phyloP scores from a whole-genome alignment of 2,797 vertebrate genomes.

The Jordanella pulchra region DNA sequence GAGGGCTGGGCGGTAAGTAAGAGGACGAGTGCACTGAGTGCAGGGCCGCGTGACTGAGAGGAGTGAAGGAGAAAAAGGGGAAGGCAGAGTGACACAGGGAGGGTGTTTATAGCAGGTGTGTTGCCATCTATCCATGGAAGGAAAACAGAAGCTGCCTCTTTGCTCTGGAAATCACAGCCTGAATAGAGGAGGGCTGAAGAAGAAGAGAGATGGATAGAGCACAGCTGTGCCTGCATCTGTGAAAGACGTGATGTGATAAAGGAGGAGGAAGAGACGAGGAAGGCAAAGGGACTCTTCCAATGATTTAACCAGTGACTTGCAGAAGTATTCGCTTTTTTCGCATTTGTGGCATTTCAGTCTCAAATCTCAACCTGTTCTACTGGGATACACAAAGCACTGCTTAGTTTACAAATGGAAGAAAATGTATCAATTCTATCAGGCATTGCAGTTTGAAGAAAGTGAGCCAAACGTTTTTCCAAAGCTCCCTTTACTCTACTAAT shows the following conservation, averaged over 20 bases:
- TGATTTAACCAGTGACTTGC: constrained; percentile 19
- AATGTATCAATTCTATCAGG: background rate
- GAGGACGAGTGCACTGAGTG: constrained; percentile 38
- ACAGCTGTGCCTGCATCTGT: constrained; percentile 66
- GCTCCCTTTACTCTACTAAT: background rate
- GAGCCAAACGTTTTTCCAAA: background rate
- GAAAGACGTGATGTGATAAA: constrained; percentile 48
- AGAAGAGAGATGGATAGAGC: constrained; percentile 54
- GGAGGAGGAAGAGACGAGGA: constrained; percentile 37
- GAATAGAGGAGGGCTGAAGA: constrained; percentile 36
- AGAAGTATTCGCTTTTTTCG: background rate
- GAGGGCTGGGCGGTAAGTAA: constrained; percentile 44
- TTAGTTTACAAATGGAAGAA: background rate
- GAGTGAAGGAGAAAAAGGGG: constrained; percentile 1
- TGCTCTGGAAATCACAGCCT: constrained; percentile 42
- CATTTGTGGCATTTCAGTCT: background rate
- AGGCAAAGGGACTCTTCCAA: constrained; percentile 42
- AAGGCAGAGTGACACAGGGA: constrained; percentile 19
- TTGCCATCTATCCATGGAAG: constrained; percentile 33
- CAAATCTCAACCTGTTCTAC: background rate
- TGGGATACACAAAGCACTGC: background rate
- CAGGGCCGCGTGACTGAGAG: constrained; percentile 15
- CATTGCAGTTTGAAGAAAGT: background rate
- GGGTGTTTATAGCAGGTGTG: constrained; percentile 44
- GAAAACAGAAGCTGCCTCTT: constrained; percentile 42